Conservation (phyloP, 2,888 invertebrate species). For the Empis stercorea region DNA sequence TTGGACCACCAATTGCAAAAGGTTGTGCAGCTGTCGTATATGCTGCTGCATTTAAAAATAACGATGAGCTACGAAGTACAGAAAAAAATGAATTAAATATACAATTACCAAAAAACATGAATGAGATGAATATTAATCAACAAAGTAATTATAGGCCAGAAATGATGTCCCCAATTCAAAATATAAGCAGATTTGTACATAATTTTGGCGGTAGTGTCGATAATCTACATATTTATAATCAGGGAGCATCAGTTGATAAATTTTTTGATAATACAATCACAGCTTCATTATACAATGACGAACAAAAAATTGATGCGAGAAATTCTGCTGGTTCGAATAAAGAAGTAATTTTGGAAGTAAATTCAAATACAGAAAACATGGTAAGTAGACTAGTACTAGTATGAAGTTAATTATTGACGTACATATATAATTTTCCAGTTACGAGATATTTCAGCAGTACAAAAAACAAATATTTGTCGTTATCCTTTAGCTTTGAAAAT, state of each 20-base stretch:
- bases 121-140: conserved; percentile 1
- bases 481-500: conserved; percentile 73
- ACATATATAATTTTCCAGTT: not conserved
- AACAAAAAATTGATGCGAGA: too few species aligned
- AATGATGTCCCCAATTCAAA: conserved; percentile 32
- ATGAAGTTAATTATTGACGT: not conserved
- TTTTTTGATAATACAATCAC: conserved; percentile 18
- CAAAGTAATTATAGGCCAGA: conserved; percentile 14
- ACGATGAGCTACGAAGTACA: conserved; percentile 5
- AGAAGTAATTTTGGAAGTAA: not conserved
- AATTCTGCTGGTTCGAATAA: too few species aligned
- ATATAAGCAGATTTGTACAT: conserved; percentile 33
- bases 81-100: not conserved
- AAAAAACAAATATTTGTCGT: conserved; percentile 19
- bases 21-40: conserved; percentile 75
- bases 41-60: conserved; percentile 44
- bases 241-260: conserved; percentile 21
- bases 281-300: not conserved
- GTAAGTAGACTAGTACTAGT: not conserved
- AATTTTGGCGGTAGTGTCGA: conserved; percentile 34
- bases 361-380: not conserved
- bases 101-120: conserved; percentile 6
- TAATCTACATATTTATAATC: conserved; percentile 27
- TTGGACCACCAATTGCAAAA: conserved; percentile 62
- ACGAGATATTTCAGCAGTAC: conserved; percentile 9